These are phyloP conservation scores for Ceratina japonica DNA, from an alignment of 1,140 invertebrate species.

Conservation along the genomic window DNA sequence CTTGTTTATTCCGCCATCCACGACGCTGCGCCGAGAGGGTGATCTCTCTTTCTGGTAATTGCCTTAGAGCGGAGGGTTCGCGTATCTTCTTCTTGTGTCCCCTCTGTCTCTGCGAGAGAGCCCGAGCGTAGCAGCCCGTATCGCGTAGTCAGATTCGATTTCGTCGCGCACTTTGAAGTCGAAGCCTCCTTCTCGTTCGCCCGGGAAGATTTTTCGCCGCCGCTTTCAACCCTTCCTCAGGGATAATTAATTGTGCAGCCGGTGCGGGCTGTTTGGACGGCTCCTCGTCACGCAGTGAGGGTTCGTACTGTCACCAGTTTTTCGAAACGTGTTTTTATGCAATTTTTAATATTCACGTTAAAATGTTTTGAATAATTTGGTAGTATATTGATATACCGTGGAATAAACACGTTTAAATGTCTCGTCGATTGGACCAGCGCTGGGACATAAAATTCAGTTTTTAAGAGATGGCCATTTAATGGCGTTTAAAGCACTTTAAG, in stretches of 20 bases:
- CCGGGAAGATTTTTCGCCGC: conserved; percentile 13
- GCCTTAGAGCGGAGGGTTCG: conserved; percentile 64
- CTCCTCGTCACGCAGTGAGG: neutral
- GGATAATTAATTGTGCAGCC: conserved; percentile 6
- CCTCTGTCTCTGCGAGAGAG: neutral
- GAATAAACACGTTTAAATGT: too few relatives aligned
- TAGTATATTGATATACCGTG: too few relatives aligned
- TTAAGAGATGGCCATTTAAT: conserved; percentile 48
- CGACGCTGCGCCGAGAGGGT: conserved; percentile 47
- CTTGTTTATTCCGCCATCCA: conserved; percentile 65
- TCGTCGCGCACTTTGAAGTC: conserved; percentile 45
- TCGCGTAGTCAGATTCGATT: conserved; percentile 44
- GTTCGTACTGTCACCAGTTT: too few relatives aligned
- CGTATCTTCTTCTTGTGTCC: conserved; percentile 20
- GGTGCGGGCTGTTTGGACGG: neutral
- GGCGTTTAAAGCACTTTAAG: neutral
- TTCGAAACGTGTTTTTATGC: too few relatives aligned
- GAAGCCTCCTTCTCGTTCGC: neutral
- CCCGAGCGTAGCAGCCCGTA: conserved; percentile 28
- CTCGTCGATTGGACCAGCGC: neutral
- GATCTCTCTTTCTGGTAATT: conserved; percentile 68
- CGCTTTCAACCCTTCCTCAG: conserved; percentile 11
- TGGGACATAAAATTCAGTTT: conserved; percentile 13
- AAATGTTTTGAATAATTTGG: too few relatives aligned
- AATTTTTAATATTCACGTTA: too few relatives aligned